phyloP scores from a whole-genome alignment of 2,113 vertebrate species.

The Archocentrus centrarchus region DNA sequence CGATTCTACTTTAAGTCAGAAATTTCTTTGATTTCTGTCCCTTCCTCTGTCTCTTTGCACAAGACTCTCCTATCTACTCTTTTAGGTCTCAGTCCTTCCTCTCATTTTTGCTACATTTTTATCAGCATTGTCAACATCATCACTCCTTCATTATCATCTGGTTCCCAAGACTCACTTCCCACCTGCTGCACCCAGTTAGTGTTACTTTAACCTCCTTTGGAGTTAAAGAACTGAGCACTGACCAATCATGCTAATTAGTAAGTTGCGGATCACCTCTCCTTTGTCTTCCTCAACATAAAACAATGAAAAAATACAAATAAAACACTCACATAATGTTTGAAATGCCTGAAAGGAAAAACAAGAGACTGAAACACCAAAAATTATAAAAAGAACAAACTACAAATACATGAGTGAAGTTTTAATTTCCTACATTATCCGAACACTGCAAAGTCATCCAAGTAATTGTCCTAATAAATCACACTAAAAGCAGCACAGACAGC shows the following conservation, averaged over 20 bases:
- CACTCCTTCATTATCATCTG: not conserved
- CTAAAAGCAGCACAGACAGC: not conserved
- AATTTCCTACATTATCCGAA: not conserved
- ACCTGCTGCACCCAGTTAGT: slow-evolving; percentile 16
- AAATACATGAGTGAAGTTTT: not conserved
- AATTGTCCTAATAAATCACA: not conserved
- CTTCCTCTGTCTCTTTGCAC: not conserved
- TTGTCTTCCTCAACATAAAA: not conserved
- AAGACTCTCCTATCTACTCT: not conserved
- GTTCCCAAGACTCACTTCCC: slow-evolving; percentile 10
- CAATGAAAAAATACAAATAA: not conserved
- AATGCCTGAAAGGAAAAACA: not conserved
- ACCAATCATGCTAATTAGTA: not conserved
- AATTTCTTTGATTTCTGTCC: slow-evolving; percentile 33
- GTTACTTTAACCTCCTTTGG: not conserved
- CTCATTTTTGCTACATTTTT: slow-evolving; percentile 19
- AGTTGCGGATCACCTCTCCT: not conserved
- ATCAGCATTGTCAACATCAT: slow-evolving; percentile 9
- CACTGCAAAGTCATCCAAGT: not conserved
- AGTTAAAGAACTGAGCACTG: not conserved
- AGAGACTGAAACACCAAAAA: not conserved
- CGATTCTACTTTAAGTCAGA: not conserved
- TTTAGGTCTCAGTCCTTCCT: slow-evolving; percentile 4
- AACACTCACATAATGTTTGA: not conserved
- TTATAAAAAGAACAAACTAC: not conserved